Evolutionary conservation across 2,888 invertebrate species (phyloP).

Genomic region (Sialis lutaria): DNA sequence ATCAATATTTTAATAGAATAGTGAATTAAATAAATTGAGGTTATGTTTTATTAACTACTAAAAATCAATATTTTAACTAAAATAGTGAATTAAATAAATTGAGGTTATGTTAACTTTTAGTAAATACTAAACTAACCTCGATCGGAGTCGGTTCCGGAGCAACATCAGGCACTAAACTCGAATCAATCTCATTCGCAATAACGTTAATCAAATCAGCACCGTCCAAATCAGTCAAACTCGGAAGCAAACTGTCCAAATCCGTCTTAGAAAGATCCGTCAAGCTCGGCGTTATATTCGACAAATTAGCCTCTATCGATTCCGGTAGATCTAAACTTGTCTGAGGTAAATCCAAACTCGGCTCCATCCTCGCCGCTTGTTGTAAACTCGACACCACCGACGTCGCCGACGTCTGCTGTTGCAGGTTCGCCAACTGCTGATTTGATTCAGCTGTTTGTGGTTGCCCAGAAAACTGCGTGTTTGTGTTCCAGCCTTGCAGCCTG

Average conservation of each 20-base stretch:
- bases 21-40: too few species aligned
- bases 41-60: too few species aligned
- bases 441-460: too few species aligned
- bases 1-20: too few species aligned
- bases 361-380: slow-evolving; percentile 2
- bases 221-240: slow-evolving; percentile 40
- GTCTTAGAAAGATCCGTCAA: slow-evolving; percentile 23
- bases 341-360: neutral
- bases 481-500: slow-evolving; percentile 19
- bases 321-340: neutral
- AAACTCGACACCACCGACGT: slow-evolving; percentile 16
- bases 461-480: neutral
- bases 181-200: slow-evolving; percentile 26
- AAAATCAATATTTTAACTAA: too few species aligned
- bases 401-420: slow-evolving; percentile 20
- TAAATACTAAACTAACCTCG: neutral
- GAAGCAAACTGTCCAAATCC: slow-evolving; percentile 48
- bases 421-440: slow-evolving; percentile 21
- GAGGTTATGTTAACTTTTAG: too few species aligned
- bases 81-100: too few species aligned
- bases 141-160: neutral
- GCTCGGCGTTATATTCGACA: slow-evolving; percentile 24
- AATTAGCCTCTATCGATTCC: slow-evolving; percentile 3
- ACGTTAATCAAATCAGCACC: slow-evolving; percentile 28
- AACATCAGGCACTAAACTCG: slow-evolving; percentile 1